Percentiles rank a stretch among this genome's conserved stretches.
These are phyloP conservation scores for Hapalemur alaotrensis DNA, from an alignment of 2,797 vertebrate species.

Conservation along the genomic window DNA sequence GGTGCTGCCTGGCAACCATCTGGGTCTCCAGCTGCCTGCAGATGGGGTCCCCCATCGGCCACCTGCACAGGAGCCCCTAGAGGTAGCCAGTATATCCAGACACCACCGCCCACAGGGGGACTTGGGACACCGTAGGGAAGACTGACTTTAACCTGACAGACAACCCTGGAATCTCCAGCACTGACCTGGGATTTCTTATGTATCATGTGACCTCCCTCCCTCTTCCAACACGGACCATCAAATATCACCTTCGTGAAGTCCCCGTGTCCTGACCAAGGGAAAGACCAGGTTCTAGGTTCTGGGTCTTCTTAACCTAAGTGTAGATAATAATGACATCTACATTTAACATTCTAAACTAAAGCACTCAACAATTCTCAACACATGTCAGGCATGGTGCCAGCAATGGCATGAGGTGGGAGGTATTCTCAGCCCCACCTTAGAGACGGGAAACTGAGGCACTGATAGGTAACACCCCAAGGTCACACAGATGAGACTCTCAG, in stretches of 20 bases:
- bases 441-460: background rate
- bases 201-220: rapidly evolving
- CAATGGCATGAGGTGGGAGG: too few relatives aligned
- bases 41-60: rapidly evolving
- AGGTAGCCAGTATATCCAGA: background rate
- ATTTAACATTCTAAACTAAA: background rate
- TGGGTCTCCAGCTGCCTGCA: background rate
- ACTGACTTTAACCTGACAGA: background rate
- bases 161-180: too few relatives aligned
- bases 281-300: too few relatives aligned
- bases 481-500: background rate
- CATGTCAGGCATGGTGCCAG: rapidly evolving
- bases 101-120: background rate
- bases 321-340: background rate
- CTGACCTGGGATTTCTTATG: background rate
- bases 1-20: rapidly evolving
- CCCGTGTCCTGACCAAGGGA: background rate
- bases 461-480: background rate
- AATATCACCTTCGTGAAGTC: background rate
- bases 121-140: rapidly evolving
- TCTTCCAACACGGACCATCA: background rate
- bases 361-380: background rate
- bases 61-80: background rate
- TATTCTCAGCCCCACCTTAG: background rate
- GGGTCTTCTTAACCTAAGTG: background rate